Evolutionary conservation across 2,113 vertebrate species (phyloP).

Genomic region (Trachemys scripta): DNA sequence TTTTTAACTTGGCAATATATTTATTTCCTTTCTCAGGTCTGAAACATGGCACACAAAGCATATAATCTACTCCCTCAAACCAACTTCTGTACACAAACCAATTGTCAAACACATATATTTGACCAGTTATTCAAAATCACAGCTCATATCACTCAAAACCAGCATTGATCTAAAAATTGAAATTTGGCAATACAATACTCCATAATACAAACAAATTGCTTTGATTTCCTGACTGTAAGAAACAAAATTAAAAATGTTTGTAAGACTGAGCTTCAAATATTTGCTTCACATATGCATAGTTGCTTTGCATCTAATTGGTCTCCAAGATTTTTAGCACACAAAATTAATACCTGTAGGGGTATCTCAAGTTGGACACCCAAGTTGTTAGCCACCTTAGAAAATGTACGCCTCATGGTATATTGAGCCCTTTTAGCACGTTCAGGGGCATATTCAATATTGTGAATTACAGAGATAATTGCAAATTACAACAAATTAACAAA

Average conservation of each 20-base stretch:
- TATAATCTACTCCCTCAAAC: not conserved
- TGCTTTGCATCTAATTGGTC: not conserved
- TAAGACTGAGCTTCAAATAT: not conserved
- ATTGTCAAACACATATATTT: not conserved
- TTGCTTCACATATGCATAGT: not conserved
- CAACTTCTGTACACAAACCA: not conserved
- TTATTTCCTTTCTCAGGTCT: constrained; percentile 40
- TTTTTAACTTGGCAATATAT: constrained; percentile 30
- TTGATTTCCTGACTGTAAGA: constrained; percentile 2
- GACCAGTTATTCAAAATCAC: not conserved
- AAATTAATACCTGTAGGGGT: not conserved
- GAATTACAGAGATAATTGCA: not conserved
- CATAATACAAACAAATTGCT: not conserved
- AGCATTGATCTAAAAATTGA: not conserved
- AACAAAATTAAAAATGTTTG: not conserved
- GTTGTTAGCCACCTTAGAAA: not conserved
- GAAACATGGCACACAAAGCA: constrained; percentile 2
- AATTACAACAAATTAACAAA: not conserved
- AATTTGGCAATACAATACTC: not conserved
- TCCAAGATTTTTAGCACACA: not conserved
- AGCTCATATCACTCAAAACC: not conserved
- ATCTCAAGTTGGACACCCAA: not conserved
- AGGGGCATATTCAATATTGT: not conserved
- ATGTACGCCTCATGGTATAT: not conserved
- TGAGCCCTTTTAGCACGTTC: not conserved